A percentile compares a stretch with the other conserved stretches of the same genome.
Conservation (phyloP, 2,888 invertebrate genomes). For the Apantesis nais region DNA sequence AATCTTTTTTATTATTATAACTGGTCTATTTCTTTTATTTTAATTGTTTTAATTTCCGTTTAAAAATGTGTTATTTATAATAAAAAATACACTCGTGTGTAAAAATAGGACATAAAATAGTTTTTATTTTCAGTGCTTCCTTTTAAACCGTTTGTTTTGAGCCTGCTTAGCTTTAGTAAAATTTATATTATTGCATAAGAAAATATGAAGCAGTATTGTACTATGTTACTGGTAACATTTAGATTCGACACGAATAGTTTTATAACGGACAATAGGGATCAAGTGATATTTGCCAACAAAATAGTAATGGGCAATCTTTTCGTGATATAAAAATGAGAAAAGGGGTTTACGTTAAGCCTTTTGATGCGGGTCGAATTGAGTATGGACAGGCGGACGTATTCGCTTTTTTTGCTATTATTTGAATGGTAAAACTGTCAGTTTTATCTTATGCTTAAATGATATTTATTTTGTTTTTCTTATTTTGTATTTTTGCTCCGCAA, state of each 20-base stretch:
- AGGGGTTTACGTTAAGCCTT: conserved; percentile 80
- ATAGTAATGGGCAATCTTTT: conserved; percentile 79
- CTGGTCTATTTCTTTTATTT: background rate
- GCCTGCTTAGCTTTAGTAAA: background rate
- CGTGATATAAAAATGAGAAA: conserved; percentile 81
- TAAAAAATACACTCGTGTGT: background rate
- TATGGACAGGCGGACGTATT: conserved; percentile 79
- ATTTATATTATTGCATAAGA: background rate
- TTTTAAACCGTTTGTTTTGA: background rate
- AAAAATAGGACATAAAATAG: too few relatives aligned
- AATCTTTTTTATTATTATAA: background rate
- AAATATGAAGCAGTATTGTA: conserved; percentile 23
- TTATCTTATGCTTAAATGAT: conserved; percentile 72
- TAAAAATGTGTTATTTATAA: background rate
- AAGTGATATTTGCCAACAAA: conserved; percentile 79
- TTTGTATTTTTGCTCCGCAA: conserved; percentile 46
- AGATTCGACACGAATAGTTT: conserved; percentile 52
- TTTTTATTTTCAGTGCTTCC: too few relatives aligned
- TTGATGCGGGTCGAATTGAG: conserved; percentile 84
- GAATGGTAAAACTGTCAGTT: conserved; percentile 81
- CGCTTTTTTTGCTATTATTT: conserved; percentile 79
- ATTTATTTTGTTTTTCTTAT: conserved; percentile 66
- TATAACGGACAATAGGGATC: conserved; percentile 69
- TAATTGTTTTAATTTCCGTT: background rate
- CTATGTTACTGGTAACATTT: conserved; percentile 31